Evolutionary conservation across 2,888 invertebrate genomes (phyloP), one percentile per base, ranked within the genome.

Genomic region (Pocota personata): DNA sequence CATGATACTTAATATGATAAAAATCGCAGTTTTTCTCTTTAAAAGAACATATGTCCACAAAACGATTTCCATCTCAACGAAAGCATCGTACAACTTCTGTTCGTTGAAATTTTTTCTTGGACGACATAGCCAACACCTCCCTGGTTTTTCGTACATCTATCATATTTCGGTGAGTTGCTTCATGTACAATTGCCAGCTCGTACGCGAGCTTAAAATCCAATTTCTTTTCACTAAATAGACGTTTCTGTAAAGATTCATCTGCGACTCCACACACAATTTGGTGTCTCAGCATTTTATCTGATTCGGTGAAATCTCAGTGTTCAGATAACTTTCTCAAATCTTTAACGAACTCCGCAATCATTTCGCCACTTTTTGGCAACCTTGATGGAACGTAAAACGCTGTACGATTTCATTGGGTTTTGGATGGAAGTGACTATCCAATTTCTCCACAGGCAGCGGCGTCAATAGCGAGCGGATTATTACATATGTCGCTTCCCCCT

Each of bases 11-110:
- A 0, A n/a, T 55, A 12, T 69, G 24, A 27, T 55, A 55, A 14
- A 69, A 69, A 5, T 27, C 27, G 5, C 27, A 27, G 27, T 27
- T 27, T 27, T 27, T 27, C 3, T 27, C 27, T 27, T 35, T 67
- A 66, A 48, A 67, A 19, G 32, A 67, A 50, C 55, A 69, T 24
- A 43, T 69, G 32, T 69, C 55, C n/a, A 40, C 69, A 69, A 52
- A 55, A 55, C 40, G 55, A 40, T 69, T 55, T 6, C 69, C 69
- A 14, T 69, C 55, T 12, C 69, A 69, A 19, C 43, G 55, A 37
- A 58, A 58, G 37, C 58, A 58, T 12, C 58, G 58, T 21, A 24
- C 7, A 4, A 16, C 32, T 37, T 58, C 58, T 37, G 35, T 37
- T 4, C 37, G 35, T 43, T n/a, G n/a, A n/a, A n/a, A n/a, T n/a